These are phyloP conservation scores for Leptoclinus maculatus DNA, from an alignment of 2,797 vertebrate species.

Conservation along the genomic window DNA sequence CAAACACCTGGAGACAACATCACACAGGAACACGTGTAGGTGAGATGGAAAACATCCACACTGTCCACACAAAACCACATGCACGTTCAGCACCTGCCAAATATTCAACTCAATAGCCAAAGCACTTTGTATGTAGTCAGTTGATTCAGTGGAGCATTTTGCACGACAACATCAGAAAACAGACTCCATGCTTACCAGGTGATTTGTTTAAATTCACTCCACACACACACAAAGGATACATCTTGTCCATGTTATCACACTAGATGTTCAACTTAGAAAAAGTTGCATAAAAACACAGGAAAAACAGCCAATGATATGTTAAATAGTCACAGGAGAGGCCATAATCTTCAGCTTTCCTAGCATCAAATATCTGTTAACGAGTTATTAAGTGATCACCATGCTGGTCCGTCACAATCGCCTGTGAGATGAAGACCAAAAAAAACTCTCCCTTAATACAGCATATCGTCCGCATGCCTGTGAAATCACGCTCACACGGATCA, in stretches of 20 bases:
- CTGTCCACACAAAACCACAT: neutral
- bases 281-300: neutral
- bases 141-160: neutral
- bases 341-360: neutral
- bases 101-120: neutral
- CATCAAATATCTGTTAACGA: conserved; percentile 18
- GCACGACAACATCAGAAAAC: conserved; percentile 3
- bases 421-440: conserved; percentile 8
- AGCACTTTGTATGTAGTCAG: neutral
- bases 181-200: conserved; percentile 31
- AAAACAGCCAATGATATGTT: neutral
- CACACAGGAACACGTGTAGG: neutral
- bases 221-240: conserved; percentile 16
- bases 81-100: conserved; percentile 6
- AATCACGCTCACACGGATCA: conserved; percentile 68
- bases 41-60: neutral
- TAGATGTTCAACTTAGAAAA: neutral
- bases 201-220: conserved; percentile 17
- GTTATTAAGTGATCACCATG: conserved; percentile 58
- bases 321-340: neutral
- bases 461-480: conserved; percentile 66
- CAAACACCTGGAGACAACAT: conserved; percentile 89
- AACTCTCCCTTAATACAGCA: neutral
- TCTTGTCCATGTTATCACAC: neutral
- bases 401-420: conserved; percentile 42